A percentile compares a stretch with the other conserved stretches of the same genome.
Conservation (phyloP, 2,888 invertebrate genomes). For the Penaeus monodon region DNA sequence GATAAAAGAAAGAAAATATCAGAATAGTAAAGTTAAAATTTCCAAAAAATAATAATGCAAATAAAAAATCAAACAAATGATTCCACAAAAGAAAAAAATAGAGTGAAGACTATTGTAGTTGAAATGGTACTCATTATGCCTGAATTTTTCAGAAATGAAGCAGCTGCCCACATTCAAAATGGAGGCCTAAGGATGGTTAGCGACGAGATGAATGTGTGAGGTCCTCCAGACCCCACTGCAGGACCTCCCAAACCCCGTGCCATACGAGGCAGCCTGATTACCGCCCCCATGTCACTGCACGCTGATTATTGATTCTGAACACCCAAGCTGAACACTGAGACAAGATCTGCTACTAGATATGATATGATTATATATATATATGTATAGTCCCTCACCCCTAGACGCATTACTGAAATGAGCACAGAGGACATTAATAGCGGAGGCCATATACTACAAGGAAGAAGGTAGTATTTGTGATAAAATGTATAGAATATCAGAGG, state of each 20-base stretch:
- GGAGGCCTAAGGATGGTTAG: constrained; percentile 64
- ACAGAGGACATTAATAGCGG: no score
- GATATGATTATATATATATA: no score
- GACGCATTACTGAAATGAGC: no score
- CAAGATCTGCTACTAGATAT: constrained; percentile 23
- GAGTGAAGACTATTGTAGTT: neutral
- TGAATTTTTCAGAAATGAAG: constrained; percentile 63
- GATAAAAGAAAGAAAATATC: no score
- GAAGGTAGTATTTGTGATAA: no score
- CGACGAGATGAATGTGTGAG: constrained; percentile 64
- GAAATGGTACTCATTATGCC: neutral
- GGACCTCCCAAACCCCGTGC: constrained; percentile 57
- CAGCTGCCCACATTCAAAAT: constrained; percentile 65
- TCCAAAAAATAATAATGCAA: no score
- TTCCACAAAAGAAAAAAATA: neutral
- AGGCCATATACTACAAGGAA: no score
- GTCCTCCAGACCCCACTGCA: constrained; percentile 38
- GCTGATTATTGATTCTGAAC: constrained; percentile 32
- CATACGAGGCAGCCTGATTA: constrained; percentile 49
- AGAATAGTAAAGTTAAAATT: no score
- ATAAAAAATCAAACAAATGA: no score
- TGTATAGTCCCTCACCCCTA: no score
- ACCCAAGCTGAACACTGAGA: constrained; percentile 44
- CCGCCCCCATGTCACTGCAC: constrained; percentile 28
- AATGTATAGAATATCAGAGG: no score